Conservation (phyloP, 37 sponge, comb jelly and placozoan species). For the Axinella damicornis region DNA sequence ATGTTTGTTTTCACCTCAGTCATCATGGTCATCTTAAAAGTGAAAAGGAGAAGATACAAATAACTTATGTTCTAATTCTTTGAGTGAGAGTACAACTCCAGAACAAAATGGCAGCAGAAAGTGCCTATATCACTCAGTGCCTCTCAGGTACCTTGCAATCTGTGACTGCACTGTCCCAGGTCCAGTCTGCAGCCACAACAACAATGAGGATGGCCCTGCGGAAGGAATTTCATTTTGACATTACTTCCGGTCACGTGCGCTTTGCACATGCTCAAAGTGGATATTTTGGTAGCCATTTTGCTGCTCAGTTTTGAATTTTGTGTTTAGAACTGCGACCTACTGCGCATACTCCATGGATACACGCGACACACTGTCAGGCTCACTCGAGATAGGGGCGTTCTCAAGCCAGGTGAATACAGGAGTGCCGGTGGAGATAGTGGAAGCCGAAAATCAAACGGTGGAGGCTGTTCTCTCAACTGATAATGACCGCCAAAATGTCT, state of each 20-base stretch:
- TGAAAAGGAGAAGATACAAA: no score
- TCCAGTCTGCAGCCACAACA: no score
- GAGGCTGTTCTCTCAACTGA: slow-evolving; percentile 25
- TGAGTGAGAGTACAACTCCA: no score
- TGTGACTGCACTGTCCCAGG: no score
- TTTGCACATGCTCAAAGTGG: slow-evolving; percentile 67
- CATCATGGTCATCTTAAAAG: no score
- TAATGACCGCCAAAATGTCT: slow-evolving; percentile 44
- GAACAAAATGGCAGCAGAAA: no score
- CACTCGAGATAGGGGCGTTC: slow-evolving; percentile 46
- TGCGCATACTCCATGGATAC: slow-evolving; percentile 65
- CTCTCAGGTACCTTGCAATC: no score
- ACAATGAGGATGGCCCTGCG: no score
- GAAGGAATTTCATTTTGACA: no score
- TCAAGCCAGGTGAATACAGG: slow-evolving; percentile 44
- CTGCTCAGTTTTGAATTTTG: neutral
- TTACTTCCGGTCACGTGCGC: slow-evolving; percentile 18
- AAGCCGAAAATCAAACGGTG: slow-evolving; percentile 26
- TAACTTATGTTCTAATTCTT: no score
- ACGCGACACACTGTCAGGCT: neutral
- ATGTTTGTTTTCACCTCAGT: neutral
- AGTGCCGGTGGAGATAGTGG: slow-evolving; percentile 67
- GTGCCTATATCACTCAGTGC: no score
- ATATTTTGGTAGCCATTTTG: slow-evolving; percentile 26
- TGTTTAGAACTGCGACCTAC: slow-evolving; percentile 4